These are phyloP conservation scores for Leptobrachium leishanense DNA, from an alignment of 2,113 vertebrate species.

Conservation along the genomic window DNA sequence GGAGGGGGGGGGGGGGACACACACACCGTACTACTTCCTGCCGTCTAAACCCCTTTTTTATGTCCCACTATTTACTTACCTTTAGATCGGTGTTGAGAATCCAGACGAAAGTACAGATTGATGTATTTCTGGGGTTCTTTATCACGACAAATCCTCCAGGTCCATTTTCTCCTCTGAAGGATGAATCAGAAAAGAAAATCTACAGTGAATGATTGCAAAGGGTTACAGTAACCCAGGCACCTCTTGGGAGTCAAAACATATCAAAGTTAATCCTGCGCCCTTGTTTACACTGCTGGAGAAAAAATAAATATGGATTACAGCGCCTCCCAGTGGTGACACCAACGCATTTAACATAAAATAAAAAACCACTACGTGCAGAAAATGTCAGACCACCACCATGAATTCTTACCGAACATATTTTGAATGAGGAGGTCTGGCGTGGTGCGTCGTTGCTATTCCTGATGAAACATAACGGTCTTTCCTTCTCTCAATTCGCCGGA, in stretches of 20 bases:
- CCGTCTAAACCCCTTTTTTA: no score
- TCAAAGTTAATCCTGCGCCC: no score
- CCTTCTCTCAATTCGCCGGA: slow-evolving; percentile 87
- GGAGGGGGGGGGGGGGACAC: no score
- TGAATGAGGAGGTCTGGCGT: slow-evolving; percentile 74
- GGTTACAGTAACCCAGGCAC: no score
- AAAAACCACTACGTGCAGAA: no score
- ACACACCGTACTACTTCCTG: no score
- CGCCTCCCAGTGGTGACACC: no score
- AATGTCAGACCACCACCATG: no score
- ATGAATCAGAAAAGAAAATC: slow-evolving; percentile 16
- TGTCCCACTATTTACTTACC: slow-evolving; percentile 74
- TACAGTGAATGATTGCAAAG: background rate
- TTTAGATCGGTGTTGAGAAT: slow-evolving; percentile 95
- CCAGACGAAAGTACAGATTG: slow-evolving; percentile 93
- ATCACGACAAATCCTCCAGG: slow-evolving; percentile 92
- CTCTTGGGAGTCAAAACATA: no score
- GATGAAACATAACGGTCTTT: slow-evolving; percentile 88
- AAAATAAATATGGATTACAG: no score
- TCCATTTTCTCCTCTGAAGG: slow-evolving; percentile 88
- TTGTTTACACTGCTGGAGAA: no score
- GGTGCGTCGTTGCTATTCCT: slow-evolving; percentile 84
- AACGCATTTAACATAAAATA: no score
- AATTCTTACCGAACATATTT: slow-evolving; percentile 86
- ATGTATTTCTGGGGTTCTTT: slow-evolving; percentile 82